Percentiles rank a stretch among this genome's conserved stretches.
Conservation (phyloP, 1,140 invertebrate genomes). For the Copidosoma floridanum region DNA sequence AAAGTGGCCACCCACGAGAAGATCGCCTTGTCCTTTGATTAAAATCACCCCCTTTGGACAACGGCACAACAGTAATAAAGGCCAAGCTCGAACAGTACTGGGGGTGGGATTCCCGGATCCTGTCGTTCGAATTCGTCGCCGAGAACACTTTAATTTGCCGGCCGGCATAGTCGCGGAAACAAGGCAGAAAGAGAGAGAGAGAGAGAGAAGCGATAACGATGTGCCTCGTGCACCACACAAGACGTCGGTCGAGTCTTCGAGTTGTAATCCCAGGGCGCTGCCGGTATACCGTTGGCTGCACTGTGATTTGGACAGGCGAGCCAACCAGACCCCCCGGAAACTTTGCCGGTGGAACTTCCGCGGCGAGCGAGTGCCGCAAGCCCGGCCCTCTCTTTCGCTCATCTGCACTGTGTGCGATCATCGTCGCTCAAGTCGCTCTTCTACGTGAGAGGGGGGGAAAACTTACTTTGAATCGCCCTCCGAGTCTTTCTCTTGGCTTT, state of each 20-base stretch:
- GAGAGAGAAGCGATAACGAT: background rate
- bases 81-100: too few species aligned
- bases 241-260: too few species aligned
- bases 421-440: slow-evolving; percentile 25
- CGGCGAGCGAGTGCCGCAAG: background rate
- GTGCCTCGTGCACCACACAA: too few species aligned
- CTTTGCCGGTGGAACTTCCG: slow-evolving; percentile 41
- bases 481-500: slow-evolving; percentile 33
- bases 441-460: slow-evolving; percentile 24
- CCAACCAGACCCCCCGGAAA: slow-evolving; percentile 28
- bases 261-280: slow-evolving; percentile 43
- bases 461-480: slow-evolving; percentile 39
- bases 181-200: too few species aligned
- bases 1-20: background rate
- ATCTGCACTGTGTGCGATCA: too few species aligned
- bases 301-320: slow-evolving; percentile 44
- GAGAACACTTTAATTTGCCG: slow-evolving; percentile 39
- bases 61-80: too few species aligned
- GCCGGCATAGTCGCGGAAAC: slow-evolving; percentile 34
- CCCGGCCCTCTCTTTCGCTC: background rate
- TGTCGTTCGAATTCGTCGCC: slow-evolving; percentile 26
- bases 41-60: too few species aligned
- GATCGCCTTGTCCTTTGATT: too few species aligned
- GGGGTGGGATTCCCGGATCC: too few species aligned
- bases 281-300: background rate